A percentile compares a stretch with the other conserved stretches of the same genome.
Evolutionary conservation across 2,888 invertebrate species (phyloP).

Genomic region (Neuroscelio doddi): DNA sequence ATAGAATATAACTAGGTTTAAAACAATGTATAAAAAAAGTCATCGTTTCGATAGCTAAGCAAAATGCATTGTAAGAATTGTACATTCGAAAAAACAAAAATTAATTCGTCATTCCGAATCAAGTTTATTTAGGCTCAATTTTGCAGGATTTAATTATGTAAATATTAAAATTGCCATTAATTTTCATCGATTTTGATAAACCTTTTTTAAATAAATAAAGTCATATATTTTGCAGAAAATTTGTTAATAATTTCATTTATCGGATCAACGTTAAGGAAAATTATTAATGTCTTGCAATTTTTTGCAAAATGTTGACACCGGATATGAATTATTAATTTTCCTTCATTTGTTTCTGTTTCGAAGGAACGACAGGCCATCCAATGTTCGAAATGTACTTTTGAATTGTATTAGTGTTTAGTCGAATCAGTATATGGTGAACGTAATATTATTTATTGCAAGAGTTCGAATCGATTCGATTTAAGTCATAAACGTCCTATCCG

Average conservation of each 20-base stretch:
- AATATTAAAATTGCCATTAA: too few relatives aligned
- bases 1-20: neutral
- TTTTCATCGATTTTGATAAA: too few relatives aligned
- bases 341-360: conserved; percentile 26
- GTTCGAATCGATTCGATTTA: conserved; percentile 53
- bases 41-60: conserved; percentile 22
- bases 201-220: too few relatives aligned
- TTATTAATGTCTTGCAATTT: too few relatives aligned
- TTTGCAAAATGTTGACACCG: too few relatives aligned
- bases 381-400: conserved; percentile 50
- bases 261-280: too few relatives aligned
- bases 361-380: conserved; percentile 45
- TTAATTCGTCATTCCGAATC: conserved; percentile 37
- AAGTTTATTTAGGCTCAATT: conserved; percentile 27
- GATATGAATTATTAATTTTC: conserved; percentile 14
- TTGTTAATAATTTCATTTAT: too few relatives aligned
- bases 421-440: conserved; percentile 51
- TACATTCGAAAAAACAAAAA: conserved; percentile 58
- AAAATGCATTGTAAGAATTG: conserved; percentile 53
- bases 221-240: too few relatives aligned
- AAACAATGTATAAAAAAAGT: conserved; percentile 43
- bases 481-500: conserved; percentile 51
- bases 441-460: conserved; percentile 60
- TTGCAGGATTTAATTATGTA: too few relatives aligned
- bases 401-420: conserved; percentile 53